Conservation (phyloP, 2,113 vertebrate species). For the Percina caprodes region DNA sequence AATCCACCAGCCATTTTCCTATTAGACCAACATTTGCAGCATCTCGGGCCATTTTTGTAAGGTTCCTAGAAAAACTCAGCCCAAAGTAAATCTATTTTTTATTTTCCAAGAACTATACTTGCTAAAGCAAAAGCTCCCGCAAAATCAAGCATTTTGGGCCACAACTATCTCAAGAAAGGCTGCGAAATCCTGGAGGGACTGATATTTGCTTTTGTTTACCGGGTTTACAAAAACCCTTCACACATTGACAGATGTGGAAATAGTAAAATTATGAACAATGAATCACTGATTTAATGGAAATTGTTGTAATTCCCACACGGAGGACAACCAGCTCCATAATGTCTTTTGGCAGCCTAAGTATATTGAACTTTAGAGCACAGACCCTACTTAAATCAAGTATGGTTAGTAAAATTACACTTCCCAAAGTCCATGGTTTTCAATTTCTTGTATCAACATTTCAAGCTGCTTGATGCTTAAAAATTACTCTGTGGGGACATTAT, state of each 20-base stretch:
- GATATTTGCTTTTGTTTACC: neutral
- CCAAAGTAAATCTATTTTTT: no score
- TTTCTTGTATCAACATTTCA: conserved; percentile 2
- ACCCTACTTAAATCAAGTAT: neutral
- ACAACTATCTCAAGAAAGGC: no score
- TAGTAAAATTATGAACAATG: no score
- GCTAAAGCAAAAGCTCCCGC: no score
- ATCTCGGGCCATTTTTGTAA: no score
- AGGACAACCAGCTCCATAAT: neutral
- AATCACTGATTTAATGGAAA: neutral
- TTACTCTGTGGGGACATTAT: neutral
- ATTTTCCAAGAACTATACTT: no score
- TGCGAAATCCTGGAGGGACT: no score
- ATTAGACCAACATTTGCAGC: no score
- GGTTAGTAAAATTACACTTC: neutral
- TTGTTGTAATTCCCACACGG: neutral
- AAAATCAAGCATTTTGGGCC: no score
- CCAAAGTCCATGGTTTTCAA: neutral
- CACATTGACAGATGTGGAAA: neutral
- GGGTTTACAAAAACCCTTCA: neutral
- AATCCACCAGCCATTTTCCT: no score
- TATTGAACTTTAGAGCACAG: neutral
- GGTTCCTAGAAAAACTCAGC: no score
- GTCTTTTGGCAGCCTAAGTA: neutral
- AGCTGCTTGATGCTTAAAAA: conserved; percentile 13